Evolutionary conservation across 2,113 vertebrate genomes (phyloP), one percentile per base, ranked within the genome.

Genomic region (Bombycilla garrulus): DNA sequence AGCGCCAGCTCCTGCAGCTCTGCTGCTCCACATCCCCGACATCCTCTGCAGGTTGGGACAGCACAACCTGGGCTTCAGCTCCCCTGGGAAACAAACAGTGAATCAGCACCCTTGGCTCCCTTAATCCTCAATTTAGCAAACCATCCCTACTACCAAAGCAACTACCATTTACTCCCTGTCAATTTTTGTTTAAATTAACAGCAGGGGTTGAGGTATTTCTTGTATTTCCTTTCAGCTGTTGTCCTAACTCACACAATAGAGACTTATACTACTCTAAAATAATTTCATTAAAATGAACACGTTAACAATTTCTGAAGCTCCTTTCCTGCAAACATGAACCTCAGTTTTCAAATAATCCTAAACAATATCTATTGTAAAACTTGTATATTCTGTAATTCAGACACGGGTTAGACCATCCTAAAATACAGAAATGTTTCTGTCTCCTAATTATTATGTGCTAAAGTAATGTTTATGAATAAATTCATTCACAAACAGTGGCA

Each of bases 211-310:
- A 8, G 36, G 15, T 38, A 35, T 61, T 80, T 67, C 40, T 40
- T 44, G 1, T 22, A 40, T 57, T 73, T 81, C 26, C 9, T 65
- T 18, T 35, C 10, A 9, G 40, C 11, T 25, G 8, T 6, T 78
- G 62, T 45, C 33, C 47, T 69, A 53, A 69, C 40, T 67, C 2
- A 0, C 24, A 35, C n/a, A 57, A 61, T 1, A 25, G 0, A 28
- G 21, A 36, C 19, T 38, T 79, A 24, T 35, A 51, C 20, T 56
- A 12, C 6, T 71, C 36, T 44, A 31, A 72, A 80, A 67, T 60
- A 12, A 67, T 16, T 31, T 53, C n/a, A 61, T 21, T 42, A 36
- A 53, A 76, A 57, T 20, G 16, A 61, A 19, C 26, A 12, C 0
- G 5, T 48, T 66, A 60, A 38, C 12, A 35, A 81, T 6, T 22